phyloP scores from a whole-genome alignment of 2,797 vertebrate species.

The Melanotaenia parkinsoni region DNA sequence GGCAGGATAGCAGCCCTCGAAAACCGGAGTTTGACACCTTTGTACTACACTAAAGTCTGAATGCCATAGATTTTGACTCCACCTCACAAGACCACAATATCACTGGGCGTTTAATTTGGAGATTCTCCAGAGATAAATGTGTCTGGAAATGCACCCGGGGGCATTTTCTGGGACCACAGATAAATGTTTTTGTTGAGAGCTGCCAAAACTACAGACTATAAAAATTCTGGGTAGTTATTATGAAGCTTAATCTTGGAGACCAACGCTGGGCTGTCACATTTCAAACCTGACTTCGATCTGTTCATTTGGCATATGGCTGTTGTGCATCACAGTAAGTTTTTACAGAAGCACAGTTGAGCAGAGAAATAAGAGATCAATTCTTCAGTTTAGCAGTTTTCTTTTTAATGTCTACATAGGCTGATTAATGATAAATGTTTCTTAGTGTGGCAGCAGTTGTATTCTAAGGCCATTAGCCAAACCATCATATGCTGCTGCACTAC shows the following conservation, averaged over 20 bases:
- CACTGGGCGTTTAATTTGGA: constrained; percentile 58
- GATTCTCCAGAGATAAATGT: constrained; percentile 47
- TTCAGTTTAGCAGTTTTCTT: constrained; percentile 55
- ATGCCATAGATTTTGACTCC: constrained; percentile 22
- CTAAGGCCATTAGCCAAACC: constrained; percentile 65
- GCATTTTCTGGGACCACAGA: constrained; percentile 37
- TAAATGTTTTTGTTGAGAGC: constrained; percentile 42
- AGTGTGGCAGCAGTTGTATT: constrained; percentile 69
- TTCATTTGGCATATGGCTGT: constrained; percentile 40
- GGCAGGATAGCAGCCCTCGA: too few species aligned
- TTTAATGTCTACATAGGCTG: constrained; percentile 61
- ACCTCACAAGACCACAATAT: constrained; percentile 28
- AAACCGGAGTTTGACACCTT: too few species aligned
- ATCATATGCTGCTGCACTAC: constrained; percentile 64
- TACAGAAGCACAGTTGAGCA: constrained; percentile 30
- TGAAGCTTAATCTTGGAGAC: constrained; percentile 28
- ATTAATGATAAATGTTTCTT: constrained; percentile 67
- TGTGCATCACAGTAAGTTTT: constrained; percentile 45
- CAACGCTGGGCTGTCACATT: constrained; percentile 6
- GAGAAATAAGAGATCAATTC: constrained; percentile 41
- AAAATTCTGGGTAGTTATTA: constrained; percentile 33
- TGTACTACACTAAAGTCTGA: constrained; percentile 23
- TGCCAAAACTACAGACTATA: constrained; percentile 37
- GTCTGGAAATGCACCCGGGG: constrained; percentile 43
- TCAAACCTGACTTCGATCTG: constrained; percentile 31